Percentiles rank a stretch among this genome's conserved stretches.
Evolutionary conservation across 2,797 vertebrate genomes (phyloP).

Genomic region (Arremon aurantiirostris): DNA sequence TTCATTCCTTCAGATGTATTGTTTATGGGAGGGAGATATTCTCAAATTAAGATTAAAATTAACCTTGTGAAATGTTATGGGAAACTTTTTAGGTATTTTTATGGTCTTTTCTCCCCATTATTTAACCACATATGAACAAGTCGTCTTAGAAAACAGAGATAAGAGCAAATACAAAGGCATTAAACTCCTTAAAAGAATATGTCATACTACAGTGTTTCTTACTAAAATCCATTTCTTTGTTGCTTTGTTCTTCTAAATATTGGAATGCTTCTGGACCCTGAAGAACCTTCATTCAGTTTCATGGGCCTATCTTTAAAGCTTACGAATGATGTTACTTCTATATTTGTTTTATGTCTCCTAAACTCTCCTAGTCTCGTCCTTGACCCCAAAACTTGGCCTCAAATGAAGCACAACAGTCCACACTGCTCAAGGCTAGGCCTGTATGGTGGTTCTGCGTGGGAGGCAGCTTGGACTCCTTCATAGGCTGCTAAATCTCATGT

Average conservation of each 20-base stretch:
- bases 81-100: not conserved
- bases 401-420: not conserved
- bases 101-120: not conserved
- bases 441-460: not conserved
- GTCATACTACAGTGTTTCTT: not conserved
- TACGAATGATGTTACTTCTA: not conserved
- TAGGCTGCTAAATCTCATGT: not conserved
- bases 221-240: not conserved
- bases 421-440: not conserved
- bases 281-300: not conserved
- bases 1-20: not conserved
- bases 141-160: not conserved
- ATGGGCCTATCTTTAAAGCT: not conserved
- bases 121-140: not conserved
- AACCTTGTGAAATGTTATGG: not conserved
- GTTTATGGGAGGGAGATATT: not conserved
- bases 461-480: not conserved
- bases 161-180: not conserved
- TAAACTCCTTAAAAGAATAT: not conserved
- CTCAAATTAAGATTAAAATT: not conserved
- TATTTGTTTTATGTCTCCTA: not conserved
- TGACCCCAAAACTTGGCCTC: not conserved
- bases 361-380: not conserved
- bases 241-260: not conserved
- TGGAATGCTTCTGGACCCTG: not conserved